These are phyloP conservation scores for Bemisia tabaci DNA, from an alignment of 1,140 invertebrate genomes.

Conservation along the genomic window DNA sequence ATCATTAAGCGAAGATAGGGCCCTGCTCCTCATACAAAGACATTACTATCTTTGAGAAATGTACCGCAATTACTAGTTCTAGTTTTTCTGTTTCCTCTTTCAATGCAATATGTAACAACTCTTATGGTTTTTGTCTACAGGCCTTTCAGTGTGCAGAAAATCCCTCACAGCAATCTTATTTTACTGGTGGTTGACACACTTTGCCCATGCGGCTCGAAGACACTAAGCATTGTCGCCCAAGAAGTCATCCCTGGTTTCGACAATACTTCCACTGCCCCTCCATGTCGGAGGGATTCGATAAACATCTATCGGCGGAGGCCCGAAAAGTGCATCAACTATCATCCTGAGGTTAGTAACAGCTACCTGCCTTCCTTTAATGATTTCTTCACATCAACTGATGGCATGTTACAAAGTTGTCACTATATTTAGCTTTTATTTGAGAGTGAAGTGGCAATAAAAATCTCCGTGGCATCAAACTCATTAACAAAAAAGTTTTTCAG, in stretches of 20 bases:
- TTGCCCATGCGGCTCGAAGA: conserved; percentile 75
- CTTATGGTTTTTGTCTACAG: conserved; percentile 38
- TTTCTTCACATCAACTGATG: background rate
- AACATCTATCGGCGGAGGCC: conserved; percentile 50
- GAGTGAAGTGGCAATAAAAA: too few species aligned
- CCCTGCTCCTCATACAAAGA: too few species aligned
- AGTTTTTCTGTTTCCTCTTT: too few species aligned
- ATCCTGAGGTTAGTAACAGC: conserved; percentile 51
- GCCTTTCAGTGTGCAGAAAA: conserved; percentile 85
- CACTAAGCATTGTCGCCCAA: conserved; percentile 61
- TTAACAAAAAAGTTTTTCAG: too few species aligned
- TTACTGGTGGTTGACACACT: conserved; percentile 75
- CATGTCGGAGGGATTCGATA: conserved; percentile 37
- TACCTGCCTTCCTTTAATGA: background rate
- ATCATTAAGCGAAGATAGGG: too few species aligned
- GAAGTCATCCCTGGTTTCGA: conserved; percentile 40
- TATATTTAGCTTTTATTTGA: too few species aligned
- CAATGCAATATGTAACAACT: too few species aligned
- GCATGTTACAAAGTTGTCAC: too few species aligned
- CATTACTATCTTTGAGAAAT: too few species aligned
- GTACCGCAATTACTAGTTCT: too few species aligned
- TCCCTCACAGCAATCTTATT: conserved; percentile 80
- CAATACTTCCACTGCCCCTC: conserved; percentile 22
- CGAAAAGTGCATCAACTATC: conserved; percentile 71
- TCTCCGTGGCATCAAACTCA: too few species aligned